These are phyloP conservation scores for Camponotus fellah DNA, from an alignment of 2,888 invertebrate species.

Conservation along the genomic window DNA sequence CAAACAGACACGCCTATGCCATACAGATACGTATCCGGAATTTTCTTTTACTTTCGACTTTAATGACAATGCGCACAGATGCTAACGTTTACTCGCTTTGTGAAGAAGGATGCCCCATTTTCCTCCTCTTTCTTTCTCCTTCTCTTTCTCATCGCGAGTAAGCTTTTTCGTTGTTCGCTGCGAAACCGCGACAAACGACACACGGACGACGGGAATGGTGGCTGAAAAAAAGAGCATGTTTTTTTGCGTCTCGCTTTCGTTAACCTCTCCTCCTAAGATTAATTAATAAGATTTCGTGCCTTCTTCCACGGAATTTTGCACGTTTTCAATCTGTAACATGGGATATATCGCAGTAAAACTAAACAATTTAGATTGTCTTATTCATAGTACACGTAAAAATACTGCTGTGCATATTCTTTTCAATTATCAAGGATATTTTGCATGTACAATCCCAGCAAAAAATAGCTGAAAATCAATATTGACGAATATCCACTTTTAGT, in stretches of 20 bases:
- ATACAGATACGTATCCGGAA: not conserved
- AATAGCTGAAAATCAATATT: too few species aligned
- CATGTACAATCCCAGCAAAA: too few species aligned
- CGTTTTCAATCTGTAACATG: not conserved
- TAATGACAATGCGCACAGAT: constrained; percentile 35
- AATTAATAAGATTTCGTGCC: not conserved
- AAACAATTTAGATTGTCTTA: not conserved
- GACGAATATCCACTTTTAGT: too few species aligned
- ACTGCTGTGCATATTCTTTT: not conserved
- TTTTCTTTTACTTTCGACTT: constrained; percentile 38
- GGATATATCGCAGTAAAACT: not conserved
- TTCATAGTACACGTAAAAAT: not conserved
- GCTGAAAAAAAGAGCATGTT: constrained; percentile 23
- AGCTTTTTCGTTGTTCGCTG: constrained; percentile 47
- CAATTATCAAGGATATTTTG: too few species aligned
- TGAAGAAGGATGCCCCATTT: constrained; percentile 61
- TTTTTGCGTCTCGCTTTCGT: constrained; percentile 15
- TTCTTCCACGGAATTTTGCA: constrained; percentile 14
- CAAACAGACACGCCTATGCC: not conserved
- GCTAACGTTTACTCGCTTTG: constrained; percentile 37
- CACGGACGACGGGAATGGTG: not conserved
- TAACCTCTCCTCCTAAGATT: constrained; percentile 3
- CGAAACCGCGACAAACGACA: constrained; percentile 45
- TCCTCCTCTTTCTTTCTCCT: constrained; percentile 35
- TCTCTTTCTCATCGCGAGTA: constrained; percentile 42